Conservation (phyloP, 2,113 vertebrate genomes). For the Dasyurus viverrinus region DNA sequence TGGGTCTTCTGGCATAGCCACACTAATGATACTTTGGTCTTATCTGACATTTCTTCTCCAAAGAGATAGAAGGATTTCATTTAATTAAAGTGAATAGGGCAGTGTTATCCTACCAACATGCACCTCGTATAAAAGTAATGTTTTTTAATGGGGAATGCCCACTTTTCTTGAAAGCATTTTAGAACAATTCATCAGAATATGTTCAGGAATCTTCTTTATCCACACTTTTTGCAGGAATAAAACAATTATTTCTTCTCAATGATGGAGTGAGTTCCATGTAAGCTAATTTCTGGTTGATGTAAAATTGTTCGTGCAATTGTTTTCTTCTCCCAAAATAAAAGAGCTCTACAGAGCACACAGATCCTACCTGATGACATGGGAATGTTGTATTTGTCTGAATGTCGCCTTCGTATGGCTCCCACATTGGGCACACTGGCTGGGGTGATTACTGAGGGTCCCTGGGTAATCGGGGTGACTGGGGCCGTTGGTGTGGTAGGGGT, state of each 20-base stretch:
- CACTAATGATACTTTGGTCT: constrained; percentile 19
- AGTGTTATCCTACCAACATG: constrained; percentile 60
- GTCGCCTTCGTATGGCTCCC: constrained; percentile 98
- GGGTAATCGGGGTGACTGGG: constrained; percentile 97
- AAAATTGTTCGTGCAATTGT: constrained; percentile 53
- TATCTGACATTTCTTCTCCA: constrained; percentile 40
- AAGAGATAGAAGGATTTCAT: constrained; percentile 67
- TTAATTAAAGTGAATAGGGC: constrained; percentile 60
- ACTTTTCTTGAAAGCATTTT: constrained; percentile 60
- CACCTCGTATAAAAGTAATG: constrained; percentile 50
- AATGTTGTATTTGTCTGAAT: constrained; percentile 99
- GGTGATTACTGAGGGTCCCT: constrained; percentile 98
- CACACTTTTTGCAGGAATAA: constrained; percentile 71
- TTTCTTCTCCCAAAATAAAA: constrained; percentile 76
- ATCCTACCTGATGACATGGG: constrained; percentile 97
- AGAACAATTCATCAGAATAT: constrained; percentile 69
- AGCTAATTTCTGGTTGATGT: constrained; percentile 60
- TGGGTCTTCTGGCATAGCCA: not conserved
- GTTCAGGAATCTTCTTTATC: constrained; percentile 67
- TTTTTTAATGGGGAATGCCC: constrained; percentile 61
- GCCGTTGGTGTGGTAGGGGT: constrained; percentile 98
- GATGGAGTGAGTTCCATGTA: constrained; percentile 60
- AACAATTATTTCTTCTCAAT: constrained; percentile 75
- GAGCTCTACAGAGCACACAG: constrained; percentile 64
- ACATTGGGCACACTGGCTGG: constrained; percentile 97